These are phyloP conservation scores for Bubo blakistoni DNA, from an alignment of 2,113 vertebrate genomes.

Conservation along the genomic window DNA sequence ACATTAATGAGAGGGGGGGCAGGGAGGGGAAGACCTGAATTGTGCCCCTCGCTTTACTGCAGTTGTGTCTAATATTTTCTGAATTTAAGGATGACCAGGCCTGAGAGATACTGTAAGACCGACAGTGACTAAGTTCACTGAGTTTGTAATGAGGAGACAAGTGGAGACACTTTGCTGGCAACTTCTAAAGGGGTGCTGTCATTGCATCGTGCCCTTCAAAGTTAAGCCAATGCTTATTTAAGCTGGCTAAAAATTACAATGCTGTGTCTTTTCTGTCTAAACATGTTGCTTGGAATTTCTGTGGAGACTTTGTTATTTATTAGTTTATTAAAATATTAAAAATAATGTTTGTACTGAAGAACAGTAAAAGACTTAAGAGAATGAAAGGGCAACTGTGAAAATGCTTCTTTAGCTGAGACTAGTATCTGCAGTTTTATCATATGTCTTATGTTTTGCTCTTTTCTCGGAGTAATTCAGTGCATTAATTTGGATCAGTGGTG, in stretches of 20 bases:
- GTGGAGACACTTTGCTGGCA: not conserved
- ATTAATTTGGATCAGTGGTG: not conserved
- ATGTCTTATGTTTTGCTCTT: not conserved
- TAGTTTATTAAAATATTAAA: not conserved
- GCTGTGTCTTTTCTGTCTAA: not conserved
- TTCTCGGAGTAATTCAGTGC: not conserved
- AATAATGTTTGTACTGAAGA: not conserved
- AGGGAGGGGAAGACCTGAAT: not conserved
- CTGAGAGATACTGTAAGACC: not conserved
- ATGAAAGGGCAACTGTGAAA: not conserved
- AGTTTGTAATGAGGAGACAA: not conserved
- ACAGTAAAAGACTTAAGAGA: not conserved
- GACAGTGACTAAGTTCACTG: not conserved
- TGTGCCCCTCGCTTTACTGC: not conserved
- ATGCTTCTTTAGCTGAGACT: not conserved
- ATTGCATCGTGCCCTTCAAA: not conserved
- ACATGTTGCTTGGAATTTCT: not conserved
- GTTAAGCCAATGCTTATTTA: not conserved
- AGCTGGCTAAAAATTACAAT: accelerated
- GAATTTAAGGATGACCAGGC: not conserved
- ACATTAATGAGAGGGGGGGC: not conserved
- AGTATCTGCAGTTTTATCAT: not conserved
- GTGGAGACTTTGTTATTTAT: not conserved
- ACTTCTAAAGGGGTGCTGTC: not conserved
- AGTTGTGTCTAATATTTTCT: not conserved